Percentiles rank a stretch among this genome's conserved stretches.
Conservation (phyloP, 1,140 invertebrate genomes). For the Pemphigus obesinymphae region DNA sequence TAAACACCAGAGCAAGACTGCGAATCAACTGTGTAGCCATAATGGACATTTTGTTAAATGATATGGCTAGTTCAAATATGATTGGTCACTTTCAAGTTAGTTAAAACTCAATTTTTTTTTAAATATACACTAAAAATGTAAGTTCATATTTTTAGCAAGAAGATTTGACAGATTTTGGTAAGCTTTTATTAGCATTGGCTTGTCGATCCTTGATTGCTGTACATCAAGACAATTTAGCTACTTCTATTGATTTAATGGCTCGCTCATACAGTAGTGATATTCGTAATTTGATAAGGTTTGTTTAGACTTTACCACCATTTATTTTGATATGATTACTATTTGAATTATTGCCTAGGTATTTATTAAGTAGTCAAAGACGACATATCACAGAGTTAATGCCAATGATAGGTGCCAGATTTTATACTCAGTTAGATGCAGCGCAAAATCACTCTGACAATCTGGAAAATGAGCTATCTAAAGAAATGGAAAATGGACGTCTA, state of each 20-base stretch:
- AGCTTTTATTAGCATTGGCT: slow-evolving; percentile 82
- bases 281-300: slow-evolving; percentile 87
- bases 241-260: slow-evolving; percentile 82
- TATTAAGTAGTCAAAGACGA: slow-evolving; percentile 66
- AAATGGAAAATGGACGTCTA: slow-evolving; percentile 90
- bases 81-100: slow-evolving; percentile 68
- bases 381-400: slow-evolving; percentile 96
- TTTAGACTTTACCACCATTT: slow-evolving; percentile 44
- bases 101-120: not conserved
- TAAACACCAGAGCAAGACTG: slow-evolving; percentile 59
- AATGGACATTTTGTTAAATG: slow-evolving; percentile 78
- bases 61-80: slow-evolving; percentile 60
- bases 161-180: slow-evolving; percentile 86
- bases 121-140: not conserved
- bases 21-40: slow-evolving; percentile 78
- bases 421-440: slow-evolving; percentile 86
- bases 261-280: slow-evolving; percentile 88
- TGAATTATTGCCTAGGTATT: slow-evolving; percentile 59
- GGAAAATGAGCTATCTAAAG: slow-evolving; percentile 85
- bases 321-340: not conserved
- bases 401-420: slow-evolving; percentile 91
- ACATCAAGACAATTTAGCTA: slow-evolving; percentile 75
- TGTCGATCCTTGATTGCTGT: slow-evolving; percentile 84
- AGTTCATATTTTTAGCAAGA: slow-evolving; percentile 63
- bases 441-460: slow-evolving; percentile 81